Evolutionary conservation across 2,797 vertebrate genomes (phyloP), one percentile per base, ranked within the genome.

Genomic region (Lagorchestes hirsutus): DNA sequence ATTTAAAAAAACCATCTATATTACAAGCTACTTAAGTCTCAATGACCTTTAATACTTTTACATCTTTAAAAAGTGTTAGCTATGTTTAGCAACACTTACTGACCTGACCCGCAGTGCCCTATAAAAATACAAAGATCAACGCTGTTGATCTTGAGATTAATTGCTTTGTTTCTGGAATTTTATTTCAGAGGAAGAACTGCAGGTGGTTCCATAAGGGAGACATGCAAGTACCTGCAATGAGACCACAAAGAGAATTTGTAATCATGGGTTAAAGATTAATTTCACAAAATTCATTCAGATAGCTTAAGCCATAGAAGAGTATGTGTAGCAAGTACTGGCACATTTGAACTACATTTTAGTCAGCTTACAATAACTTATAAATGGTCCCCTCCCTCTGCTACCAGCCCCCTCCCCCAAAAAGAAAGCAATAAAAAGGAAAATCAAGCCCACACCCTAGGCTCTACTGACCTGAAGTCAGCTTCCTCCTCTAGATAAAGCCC

Each of bases 181-280:
- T 98, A 98, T 0, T 97, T 95, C 22, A 99, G 98, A 97, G 98
- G 99, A 92, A 99, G 98, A 94, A 98, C 54, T 16, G 92, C 96
- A 58, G 99, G 99, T 4, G 98, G 98, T 11, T 99, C 98, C 97
- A 99, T 92, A 92, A 99, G 98, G 87, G 99, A 99, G 57, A 99
- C 99, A 0, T 98, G 98, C 97, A 99, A 95, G 95, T 99, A 99
- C 98, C 99, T 99, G 97, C 5, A 98, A 99, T 0, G 95, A 90
- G 98, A 98, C 92, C 27, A 18, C 87, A 96, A 2, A 12, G 56
- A 46, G 90, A 54, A 90, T 82, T 97, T n/a, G 54, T 90, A 59
- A 95, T 54, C 55, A n/a, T 0, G 0, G 55, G 46, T 55, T 59
- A 50, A n/a, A 50, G 54, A 52, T 14, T n/a, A 54, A 2, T 27